Evolutionary conservation across 2,797 vertebrate species (phyloP), one percentile per base, ranked within the genome.

Genomic region (Limnodromus scolopaceus): DNA sequence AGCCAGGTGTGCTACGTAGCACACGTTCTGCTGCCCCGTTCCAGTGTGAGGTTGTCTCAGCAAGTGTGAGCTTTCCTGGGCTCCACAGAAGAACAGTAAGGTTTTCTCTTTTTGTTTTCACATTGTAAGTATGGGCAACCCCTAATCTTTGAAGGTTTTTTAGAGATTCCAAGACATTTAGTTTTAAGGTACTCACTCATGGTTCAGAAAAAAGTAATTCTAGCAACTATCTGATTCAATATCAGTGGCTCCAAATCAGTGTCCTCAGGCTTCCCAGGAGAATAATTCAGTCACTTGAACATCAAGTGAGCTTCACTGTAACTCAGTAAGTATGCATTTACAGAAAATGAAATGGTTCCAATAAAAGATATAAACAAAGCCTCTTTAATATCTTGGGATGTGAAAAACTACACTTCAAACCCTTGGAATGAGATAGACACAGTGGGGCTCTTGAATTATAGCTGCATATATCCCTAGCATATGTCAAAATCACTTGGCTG

Each of bases 401-500:
- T 88, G 74, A 74, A 90, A 95, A 96, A 28, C 38, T 84, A 49
- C 43, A 58, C 22, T 87, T 90, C 65, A 88, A 51, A n/a, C 20
- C 20, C 9, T 63, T 79, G 83, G 54, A 92, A 82, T 79, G 58
- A 93, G 46, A 48, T 63, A 55, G n/a, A 39, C 92, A 89, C 80
- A 82, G 63, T 66, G 70, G 74, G 81, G n/a, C 3, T 84, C 58
- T 80, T 85, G 46, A 96, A 66, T 95, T 93, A 87, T 79, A 51
- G 72, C 58, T 72, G 19, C 15, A 20, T 76, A 57, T 75, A 88
- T 76, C 38, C 72, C 27, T 16, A 63, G 38, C 54, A 63, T 58
- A 65, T 55, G 66, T 87, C 90, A 94, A 91, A 94, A 92, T n/a
- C 90, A 79, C 66, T 93, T 91, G 77, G 36, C 70, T 79, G 30